Evolutionary conservation across 2,888 invertebrate species (phyloP), one percentile per base, ranked within the genome.

Genomic region (Melitaea athalia): DNA sequence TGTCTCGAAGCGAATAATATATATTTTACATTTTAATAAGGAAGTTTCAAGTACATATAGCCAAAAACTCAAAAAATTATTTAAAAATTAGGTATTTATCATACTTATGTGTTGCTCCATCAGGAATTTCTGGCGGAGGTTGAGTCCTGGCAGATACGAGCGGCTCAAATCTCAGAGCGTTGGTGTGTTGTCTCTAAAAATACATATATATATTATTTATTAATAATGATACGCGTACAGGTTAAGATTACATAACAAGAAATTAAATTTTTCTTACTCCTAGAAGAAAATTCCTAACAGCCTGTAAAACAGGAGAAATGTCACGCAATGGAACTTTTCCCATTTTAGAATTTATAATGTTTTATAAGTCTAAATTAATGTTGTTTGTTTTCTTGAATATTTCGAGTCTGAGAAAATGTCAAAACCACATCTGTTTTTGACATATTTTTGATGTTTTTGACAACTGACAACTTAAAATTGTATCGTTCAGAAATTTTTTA

Each of bases 71-170:
- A 24, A 1, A 10, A 49, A 15, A 49, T 6, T 3, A 15, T 15
- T 49, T 8, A 3, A n/a, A 14, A 49, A 5, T 7, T 38, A 38
- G 8, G 38, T 8, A 38, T 38, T n/a, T 3, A 8, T 38, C 84
- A 79, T 82, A 89, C 84, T 93, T 94, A 86, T 97, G 96, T 43
- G 96, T 93, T 2, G 96, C 95, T 11, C 98, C 99, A 72, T 95
- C 96, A 24, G 97, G 99, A 63, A 98, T 85, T 66, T 93, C 86
- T 59, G 98, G 98, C 15, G 92, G 95, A 33, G 97, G 97, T 82
- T 97, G 98, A 64, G 96, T 96, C 78, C 98, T 95, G 11, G 94
- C 91, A 3, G 97, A 90, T 50, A 96, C 11, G 4, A 92, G 85
- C 47, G 96, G 94, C 74, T 95, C 94, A 79, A 95, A 97, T 76